These are phyloP conservation scores for Phymorhynchus buccinoides DNA, from an alignment of 1,140 invertebrate species.

Conservation along the genomic window DNA sequence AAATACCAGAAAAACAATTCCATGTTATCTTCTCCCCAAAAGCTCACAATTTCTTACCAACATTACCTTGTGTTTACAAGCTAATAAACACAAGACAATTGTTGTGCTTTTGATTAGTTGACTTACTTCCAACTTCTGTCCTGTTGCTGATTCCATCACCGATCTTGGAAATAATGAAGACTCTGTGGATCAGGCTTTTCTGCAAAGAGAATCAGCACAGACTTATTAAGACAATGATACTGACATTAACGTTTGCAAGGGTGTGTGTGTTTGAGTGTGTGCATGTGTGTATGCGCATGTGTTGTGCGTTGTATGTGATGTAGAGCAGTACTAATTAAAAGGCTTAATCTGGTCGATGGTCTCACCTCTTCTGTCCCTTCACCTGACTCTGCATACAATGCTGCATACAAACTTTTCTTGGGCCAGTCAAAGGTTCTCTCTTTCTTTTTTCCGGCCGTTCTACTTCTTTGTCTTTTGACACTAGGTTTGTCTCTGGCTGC, in stretches of 20 bases:
- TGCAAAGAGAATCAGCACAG: constrained; percentile 51
- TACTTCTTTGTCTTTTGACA: constrained; percentile 1
- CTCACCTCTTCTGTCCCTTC: not conserved
- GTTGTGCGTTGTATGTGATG: not conserved
- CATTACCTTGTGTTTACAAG: no score
- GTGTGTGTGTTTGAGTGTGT: not conserved
- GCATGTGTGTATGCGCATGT: not conserved
- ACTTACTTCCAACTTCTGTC: constrained; percentile 64
- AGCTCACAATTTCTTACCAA: no score
- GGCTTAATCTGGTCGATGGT: no score
- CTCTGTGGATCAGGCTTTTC: constrained; percentile 66
- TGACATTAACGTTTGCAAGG: not conserved
- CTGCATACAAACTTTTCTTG: constrained; percentile 58
- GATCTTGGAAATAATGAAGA: constrained; percentile 64
- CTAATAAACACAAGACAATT: no score
- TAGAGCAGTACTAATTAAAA: no score
- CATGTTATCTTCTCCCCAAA: no score
- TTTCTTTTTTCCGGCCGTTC: not conserved
- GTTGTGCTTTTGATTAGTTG: constrained; percentile 8
- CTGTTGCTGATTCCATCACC: constrained; percentile 51
- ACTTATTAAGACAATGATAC: not conserved
- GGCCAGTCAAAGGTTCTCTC: constrained; percentile 58
- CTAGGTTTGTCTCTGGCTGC: constrained; percentile 15
- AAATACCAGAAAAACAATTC: no score
- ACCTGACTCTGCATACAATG: constrained; percentile 43